Base-by-base conservation (phyloP, 2,888 invertebrate species). In the Glyphotaelius pellucidus region DNA sequence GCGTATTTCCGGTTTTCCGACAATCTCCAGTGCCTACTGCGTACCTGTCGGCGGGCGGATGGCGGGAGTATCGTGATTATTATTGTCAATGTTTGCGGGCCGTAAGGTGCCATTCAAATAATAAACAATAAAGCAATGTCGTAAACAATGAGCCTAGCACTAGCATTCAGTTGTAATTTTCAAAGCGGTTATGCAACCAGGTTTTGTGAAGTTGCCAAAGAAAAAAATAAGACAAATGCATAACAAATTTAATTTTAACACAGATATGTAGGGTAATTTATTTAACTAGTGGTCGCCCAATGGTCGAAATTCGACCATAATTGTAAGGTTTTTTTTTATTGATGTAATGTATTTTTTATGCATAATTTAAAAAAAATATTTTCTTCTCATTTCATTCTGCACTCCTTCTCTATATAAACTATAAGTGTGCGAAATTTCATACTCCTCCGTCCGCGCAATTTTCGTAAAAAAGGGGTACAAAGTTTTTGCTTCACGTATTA, bases 71-170 rank as follows among this genome's bases (percentile, higher is more conserved):
- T 83, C 32, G 35, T 32, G 15, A 32, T 32, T 81, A 81, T 81
- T 32, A 81, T 32, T 31, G 81, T 81, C 67, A 38, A 83, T 83
- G 32, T 83, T 83, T 83, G 83, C 86, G n/a, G 19, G 47, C 86
- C 25, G 42, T 42, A 30, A 86, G 86, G 86, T 42, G 86, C 42
- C 86, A 47, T 86, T 47, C 47, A 67, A n/a, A 86, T 42, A 86
- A 86, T 42, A 86, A 86, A 86, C 86, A 86, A 86, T 86, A 86
- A 86, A 86, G 38, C 30, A 42, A 86, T 86, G 52, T n/a, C 86
- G 42, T 47, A 86, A 86, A 86, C 86, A 86, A 85, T 85, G 42
- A 86, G 42, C 30, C 7, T 30, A 42, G 30, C 38, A 42, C 7
- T 30, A 42, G 30, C 38, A 42, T 42, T 86, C 5, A 38, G n/a